These are phyloP conservation scores for Pogonomyrmex californicus DNA, from an alignment of 1,140 invertebrate genomes.

Conservation along the genomic window DNA sequence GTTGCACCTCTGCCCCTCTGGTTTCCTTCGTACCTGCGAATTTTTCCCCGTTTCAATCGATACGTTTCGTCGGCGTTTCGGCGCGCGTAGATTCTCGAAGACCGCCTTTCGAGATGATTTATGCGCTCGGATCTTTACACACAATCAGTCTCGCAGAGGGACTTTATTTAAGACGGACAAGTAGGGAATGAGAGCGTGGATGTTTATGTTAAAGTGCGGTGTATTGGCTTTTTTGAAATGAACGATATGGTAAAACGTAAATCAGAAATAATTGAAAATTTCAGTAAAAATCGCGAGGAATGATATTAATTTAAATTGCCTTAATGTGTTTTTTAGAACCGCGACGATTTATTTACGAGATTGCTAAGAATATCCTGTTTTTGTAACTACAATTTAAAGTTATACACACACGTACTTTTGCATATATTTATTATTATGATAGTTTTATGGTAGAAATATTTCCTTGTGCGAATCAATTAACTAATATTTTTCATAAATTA, in stretches of 20 bases:
- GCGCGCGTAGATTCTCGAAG: background rate
- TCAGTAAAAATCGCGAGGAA: background rate
- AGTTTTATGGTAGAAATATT: background rate
- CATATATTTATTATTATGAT: background rate
- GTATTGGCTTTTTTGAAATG: background rate
- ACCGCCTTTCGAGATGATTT: background rate
- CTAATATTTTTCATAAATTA: slow-evolving; percentile 22
- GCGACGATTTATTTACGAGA: background rate
- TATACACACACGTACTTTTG: background rate
- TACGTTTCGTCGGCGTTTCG: background rate
- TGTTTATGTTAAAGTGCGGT: background rate
- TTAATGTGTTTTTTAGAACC: background rate
- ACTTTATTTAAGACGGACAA: background rate
- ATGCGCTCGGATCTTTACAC: background rate
- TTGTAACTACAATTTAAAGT: background rate
- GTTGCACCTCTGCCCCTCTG: background rate
- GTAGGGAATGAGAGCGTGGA: background rate
- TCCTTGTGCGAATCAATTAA: background rate
- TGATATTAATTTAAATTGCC: background rate
- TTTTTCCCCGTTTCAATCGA: slow-evolving; percentile 13
- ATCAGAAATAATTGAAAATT: background rate
- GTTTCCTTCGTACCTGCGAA: slow-evolving; percentile 44
- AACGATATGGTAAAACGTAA: background rate
- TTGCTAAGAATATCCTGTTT: background rate
- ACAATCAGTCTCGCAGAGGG: background rate